These are phyloP conservation scores for Trogon melanurus DNA, from an alignment of 2,113 vertebrate species.

Conservation along the genomic window DNA sequence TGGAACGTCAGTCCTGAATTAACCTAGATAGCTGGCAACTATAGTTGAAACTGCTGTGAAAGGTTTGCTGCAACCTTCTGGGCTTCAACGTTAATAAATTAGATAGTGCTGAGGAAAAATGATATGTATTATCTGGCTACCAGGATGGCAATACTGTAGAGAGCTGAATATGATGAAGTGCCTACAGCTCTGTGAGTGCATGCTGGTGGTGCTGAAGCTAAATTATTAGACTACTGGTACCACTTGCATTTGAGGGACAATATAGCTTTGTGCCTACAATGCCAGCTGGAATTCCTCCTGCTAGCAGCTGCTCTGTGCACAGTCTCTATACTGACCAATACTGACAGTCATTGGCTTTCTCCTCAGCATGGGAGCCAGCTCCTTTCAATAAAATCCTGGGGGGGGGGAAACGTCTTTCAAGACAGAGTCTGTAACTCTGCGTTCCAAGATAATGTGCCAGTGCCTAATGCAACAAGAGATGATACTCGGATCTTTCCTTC, in stretches of 20 bases:
- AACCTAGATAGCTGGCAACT: background rate
- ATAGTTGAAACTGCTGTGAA: background rate
- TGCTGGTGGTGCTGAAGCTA: background rate
- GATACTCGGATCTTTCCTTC: background rate
- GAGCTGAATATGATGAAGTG: background rate
- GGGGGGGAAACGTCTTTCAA: background rate
- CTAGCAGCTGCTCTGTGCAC: background rate
- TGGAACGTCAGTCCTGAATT: background rate
- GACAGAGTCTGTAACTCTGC: background rate
- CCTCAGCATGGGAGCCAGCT: background rate
- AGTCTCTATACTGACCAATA: background rate
- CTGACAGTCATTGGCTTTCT: background rate
- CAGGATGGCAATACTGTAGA: background rate
- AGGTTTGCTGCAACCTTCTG: background rate
- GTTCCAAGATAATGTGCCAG: fast-evolving
- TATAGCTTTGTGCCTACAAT: background rate
- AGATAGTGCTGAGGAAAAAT: background rate
- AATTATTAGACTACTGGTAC: background rate
- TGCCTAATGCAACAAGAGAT: background rate
- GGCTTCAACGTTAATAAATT: background rate
- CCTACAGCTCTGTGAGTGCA: background rate
- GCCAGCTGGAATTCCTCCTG: background rate
- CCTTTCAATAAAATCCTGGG: background rate
- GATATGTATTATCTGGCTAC: background rate
- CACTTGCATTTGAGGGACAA: background rate